Evolutionary conservation across 2,113 vertebrate genomes (phyloP).

Genomic region (Myotis davidii): DNA sequence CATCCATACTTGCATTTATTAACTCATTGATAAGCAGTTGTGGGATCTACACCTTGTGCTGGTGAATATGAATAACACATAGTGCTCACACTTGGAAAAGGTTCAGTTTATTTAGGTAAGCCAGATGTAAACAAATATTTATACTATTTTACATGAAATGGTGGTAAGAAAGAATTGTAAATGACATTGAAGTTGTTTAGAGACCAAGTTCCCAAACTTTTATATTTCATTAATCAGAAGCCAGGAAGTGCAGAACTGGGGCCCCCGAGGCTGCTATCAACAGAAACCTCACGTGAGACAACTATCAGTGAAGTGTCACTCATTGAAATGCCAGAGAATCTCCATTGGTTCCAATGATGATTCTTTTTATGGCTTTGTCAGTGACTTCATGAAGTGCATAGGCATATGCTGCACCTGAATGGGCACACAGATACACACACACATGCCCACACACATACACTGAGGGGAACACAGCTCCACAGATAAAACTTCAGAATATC

Average conservation of each 20-base stretch:
- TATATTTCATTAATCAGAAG: slow-evolving; percentile 8
- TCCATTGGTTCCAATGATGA: neutral
- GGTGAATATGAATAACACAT: neutral
- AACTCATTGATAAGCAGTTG: neutral
- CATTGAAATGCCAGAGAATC: neutral
- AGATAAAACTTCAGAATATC: neutral
- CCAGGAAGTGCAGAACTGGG: too few relatives aligned
- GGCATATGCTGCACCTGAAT: neutral
- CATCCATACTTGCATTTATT: neutral
- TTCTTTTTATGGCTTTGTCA: neutral
- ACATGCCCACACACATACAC: neutral
- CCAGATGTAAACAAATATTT: slow-evolving; percentile 35
- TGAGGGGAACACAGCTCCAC: neutral
- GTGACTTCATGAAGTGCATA: neutral
- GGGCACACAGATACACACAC: too few relatives aligned
- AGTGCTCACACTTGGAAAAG: neutral
- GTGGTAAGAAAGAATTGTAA: neutral
- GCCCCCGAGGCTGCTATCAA: too few relatives aligned
- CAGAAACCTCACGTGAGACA: neutral
- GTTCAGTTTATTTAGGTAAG: neutral
- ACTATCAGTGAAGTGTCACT: neutral
- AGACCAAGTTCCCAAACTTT: neutral
- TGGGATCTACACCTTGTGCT: neutral
- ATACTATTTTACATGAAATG: neutral
- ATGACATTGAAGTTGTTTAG: neutral